A percentile compares a stretch with the other conserved stretches of the same genome.
These are phyloP conservation scores for Aix galericulata DNA, from an alignment of 2,113 vertebrate genomes.

Conservation along the genomic window DNA sequence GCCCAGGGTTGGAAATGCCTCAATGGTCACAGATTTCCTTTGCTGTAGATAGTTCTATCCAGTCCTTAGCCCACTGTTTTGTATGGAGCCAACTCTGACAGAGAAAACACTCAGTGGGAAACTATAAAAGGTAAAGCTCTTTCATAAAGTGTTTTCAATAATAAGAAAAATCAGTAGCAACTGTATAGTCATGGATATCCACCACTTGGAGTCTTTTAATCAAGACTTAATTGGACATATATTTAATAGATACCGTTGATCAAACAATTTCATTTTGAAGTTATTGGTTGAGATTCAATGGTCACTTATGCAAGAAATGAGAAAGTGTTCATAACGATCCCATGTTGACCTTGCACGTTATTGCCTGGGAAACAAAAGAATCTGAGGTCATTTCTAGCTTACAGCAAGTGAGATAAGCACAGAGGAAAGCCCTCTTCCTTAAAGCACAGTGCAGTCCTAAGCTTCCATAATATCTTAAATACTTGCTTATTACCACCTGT, in stretches of 20 bases:
- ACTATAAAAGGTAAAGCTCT: not conserved
- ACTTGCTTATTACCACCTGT: not conserved
- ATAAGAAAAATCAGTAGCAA: slow-evolving; percentile 1
- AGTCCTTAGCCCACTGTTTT: slow-evolving; percentile 17
- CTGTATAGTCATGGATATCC: not conserved
- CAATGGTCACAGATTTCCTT: not conserved
- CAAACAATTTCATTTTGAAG: not conserved
- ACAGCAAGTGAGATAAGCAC: not conserved
- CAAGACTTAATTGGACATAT: not conserved
- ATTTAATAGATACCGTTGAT: not conserved
- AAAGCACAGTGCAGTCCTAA: not conserved
- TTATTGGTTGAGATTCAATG: not conserved
- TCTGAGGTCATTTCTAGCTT: not conserved
- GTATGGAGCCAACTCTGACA: not conserved
- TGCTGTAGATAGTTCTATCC: not conserved
- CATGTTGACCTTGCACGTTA: not conserved
- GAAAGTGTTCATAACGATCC: not conserved
- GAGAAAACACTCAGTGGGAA: not conserved
- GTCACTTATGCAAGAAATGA: not conserved
- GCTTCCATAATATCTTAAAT: not conserved
- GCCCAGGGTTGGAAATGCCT: not conserved
- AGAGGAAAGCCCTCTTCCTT: not conserved
- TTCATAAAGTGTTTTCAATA: not conserved
- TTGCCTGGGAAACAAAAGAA: slow-evolving; percentile 35
- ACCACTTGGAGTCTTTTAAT: not conserved